Evolutionary conservation across 2,113 vertebrate genomes (phyloP), one percentile per base, ranked within the genome.

Genomic region (Sebastes schlegelii): DNA sequence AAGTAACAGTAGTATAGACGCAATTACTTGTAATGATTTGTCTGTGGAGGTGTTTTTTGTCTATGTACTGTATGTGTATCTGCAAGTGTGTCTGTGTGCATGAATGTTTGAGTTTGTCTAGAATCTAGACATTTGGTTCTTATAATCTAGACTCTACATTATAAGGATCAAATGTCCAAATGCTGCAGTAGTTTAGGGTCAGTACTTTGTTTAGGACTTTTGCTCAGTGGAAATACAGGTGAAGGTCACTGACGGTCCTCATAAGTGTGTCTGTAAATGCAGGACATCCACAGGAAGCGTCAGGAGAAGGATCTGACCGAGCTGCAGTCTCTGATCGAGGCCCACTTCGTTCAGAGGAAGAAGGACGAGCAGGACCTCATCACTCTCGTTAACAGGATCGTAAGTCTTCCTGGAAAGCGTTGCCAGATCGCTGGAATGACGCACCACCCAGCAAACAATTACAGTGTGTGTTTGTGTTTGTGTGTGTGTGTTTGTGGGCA

Each of bases 261-360:
- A 34, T 26, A 11, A 63, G 16, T 45, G 6, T 54, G 16, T 66
- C 0, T 80, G 45, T 89, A 17, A 62, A 62, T 57, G 9, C 82
- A 98, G 97, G 97, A 98, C 92, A 98, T 98, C 82, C 95, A 97
- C 91, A 95, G 97, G 64, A 98, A 98, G 93, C 96, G 97, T 40
- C 96, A 96, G 93, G 97, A 98, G 89, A 98, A 98, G 72, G 97
- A 98, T 78, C 93, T 97, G 58, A 75, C 96, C 48, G 97, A 98
- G 92, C 92, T 98, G 82, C 96, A 98, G 93, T 97, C 96, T 5
- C 95, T 98, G 79, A 98, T 98, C 4, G 97, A 97, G 2, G 96
- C 97, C 68, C 97, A 98, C 66, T 98, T 98, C 45, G 91, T 97
- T 84, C 97, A 98, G 93, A 95, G 97, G 80, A 97, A 98, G 91